These are phyloP conservation scores for Tragelaphus strepsiceros DNA, from an alignment of 2,113 vertebrate species.

Conservation along the genomic window DNA sequence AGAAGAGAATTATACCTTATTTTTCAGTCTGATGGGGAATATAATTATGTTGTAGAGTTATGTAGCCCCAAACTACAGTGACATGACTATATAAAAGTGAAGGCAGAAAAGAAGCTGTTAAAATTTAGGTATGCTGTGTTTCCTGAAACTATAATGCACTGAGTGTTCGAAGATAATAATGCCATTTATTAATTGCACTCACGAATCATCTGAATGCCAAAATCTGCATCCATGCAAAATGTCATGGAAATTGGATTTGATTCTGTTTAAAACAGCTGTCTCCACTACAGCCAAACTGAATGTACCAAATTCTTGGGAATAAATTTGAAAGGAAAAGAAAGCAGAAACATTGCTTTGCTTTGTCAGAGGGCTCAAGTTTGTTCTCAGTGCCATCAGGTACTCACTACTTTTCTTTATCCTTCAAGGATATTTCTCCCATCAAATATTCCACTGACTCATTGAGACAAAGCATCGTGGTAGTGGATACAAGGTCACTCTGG, in stretches of 20 bases:
- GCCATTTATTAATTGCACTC: conserved; percentile 71
- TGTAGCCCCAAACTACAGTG: conserved; percentile 24
- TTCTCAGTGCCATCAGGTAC: background rate
- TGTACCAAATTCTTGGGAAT: conserved; percentile 48
- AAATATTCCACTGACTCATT: background rate
- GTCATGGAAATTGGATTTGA: conserved; percentile 67
- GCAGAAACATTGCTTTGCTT: background rate
- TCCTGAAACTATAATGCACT: conserved; percentile 61
- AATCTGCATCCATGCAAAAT: conserved; percentile 65
- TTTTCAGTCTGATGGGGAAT: background rate
- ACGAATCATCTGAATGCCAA: conserved; percentile 67
- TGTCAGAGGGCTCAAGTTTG: background rate
- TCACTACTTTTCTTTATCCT: background rate
- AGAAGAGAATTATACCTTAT: background rate
- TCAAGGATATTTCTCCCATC: background rate
- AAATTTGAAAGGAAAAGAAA: conserved; percentile 38
- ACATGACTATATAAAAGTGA: conserved; percentile 48
- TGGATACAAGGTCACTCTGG: background rate
- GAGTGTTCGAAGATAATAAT: conserved; percentile 58
- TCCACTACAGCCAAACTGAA: conserved; percentile 56
- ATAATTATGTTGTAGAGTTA: conserved; percentile 3
- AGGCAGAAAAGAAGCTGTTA: conserved; percentile 42
- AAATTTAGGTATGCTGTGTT: conserved; percentile 51
- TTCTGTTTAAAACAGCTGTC: conserved; percentile 72
- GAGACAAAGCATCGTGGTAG: background rate